Evolutionary conservation across 2,113 vertebrate genomes (phyloP).

Genomic region (Callipepla californica): DNA sequence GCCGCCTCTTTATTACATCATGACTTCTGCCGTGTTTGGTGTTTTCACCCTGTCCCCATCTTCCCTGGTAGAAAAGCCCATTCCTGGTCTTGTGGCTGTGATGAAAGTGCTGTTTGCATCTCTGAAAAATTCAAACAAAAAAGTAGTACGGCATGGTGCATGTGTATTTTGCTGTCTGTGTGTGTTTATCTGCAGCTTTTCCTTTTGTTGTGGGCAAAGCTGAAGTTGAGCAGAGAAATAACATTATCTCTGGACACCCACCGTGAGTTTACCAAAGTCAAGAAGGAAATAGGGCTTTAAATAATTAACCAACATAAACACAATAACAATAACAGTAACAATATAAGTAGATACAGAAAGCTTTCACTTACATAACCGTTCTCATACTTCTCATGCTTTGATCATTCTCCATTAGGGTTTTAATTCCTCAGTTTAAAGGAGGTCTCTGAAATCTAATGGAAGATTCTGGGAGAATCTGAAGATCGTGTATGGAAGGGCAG

Average conservation of each 20-base stretch:
- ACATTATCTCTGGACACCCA: neutral
- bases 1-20: rapidly evolving
- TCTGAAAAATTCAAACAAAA: neutral
- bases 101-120: neutral
- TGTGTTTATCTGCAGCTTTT: neutral
- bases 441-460: neutral
- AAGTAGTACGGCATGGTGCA: rapidly evolving
- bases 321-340: neutral
- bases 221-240: neutral
- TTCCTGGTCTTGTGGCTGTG: neutral
- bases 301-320: neutral
- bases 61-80: neutral
- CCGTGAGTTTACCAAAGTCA: neutral
- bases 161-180: rapidly evolving
- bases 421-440: constrained; percentile 22
- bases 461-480: neutral
- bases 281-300: neutral
- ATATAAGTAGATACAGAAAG: neutral
- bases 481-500: neutral
- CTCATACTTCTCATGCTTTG: neutral
- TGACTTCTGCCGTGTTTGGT: neutral
- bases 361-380: neutral
- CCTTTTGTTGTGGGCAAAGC: neutral
- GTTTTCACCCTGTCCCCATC: neutral
- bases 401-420: constrained; percentile 6